Base-by-base conservation (phyloP, 2,113 vertebrate genomes). In the Pluvianellus socialis region DNA sequence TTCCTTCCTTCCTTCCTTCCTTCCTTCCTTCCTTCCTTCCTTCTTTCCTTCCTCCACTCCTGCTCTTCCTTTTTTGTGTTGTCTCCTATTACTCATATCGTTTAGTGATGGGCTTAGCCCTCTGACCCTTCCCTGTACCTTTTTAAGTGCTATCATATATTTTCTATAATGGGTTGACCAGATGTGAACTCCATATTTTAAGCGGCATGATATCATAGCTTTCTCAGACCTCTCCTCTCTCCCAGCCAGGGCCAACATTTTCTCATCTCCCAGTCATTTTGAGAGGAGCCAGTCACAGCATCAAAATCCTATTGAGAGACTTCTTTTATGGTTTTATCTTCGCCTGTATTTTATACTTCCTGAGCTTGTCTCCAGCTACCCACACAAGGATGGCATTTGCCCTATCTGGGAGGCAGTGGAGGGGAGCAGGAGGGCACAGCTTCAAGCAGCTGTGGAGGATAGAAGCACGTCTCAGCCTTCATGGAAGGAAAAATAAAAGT, bases 131-230 rank as follows among this genome's bases (percentile, higher is more conserved):
- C 38, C 83, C 70, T 75, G 87, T 92, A 93, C 86, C 95, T 97
- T 94, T 95, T 96, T 95, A 96, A 98, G 92, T 88, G 81, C 92
- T 97, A 88, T 92, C 93, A 86, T 93, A 80, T 92, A 95, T 96
- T 97, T 76, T 86, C 83, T 93, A 80, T 97, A 97, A 98, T 97
- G 96, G 96, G 79, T 80, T 96, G 96, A 91, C 82, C 91, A 92
- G 86, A 95, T 96, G 94, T 87, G 92, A 96, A 92, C 86, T 94
- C 95, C 79, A 88, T 91, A 96, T 97, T 98, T 96, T 94, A 96
- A 96, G 53, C 5, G 1, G 81, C 72, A 96, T 97, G 97, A 97
- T 97, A 96, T 97, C 96, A 96, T 88, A 96, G 70, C 83, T 92
- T 95, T 76, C 73, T 92, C 81, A 90, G 83, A 92, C 80, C n/a